A percentile compares a stretch with the other conserved stretches of the same genome.
These are phyloP conservation scores for Pygocentrus nattereri DNA, from an alignment of 2,797 vertebrate genomes.

Conservation along the genomic window DNA sequence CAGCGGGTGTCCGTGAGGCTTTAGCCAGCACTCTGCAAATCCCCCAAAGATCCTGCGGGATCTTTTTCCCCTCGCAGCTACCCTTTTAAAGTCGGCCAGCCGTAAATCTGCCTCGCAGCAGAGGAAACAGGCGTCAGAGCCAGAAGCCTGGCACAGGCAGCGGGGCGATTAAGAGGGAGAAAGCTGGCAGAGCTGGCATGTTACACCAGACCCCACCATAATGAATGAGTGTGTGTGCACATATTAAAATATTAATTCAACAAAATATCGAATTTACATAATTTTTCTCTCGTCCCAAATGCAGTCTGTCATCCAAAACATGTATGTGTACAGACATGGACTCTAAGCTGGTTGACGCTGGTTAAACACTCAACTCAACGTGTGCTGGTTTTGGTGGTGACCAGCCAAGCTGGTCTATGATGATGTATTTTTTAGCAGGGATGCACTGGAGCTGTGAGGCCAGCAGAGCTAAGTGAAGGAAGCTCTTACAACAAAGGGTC, in stretches of 20 bases:
- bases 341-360: too few relatives aligned
- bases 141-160: slow-evolving; percentile 62
- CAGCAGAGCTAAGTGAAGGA: too few relatives aligned
- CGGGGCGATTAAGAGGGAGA: slow-evolving; percentile 67
- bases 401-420: too few relatives aligned
- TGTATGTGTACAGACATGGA: background rate
- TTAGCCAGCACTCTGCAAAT: slow-evolving; percentile 1
- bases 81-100: slow-evolving; percentile 61
- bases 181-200: slow-evolving; percentile 31
- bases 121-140: slow-evolving; percentile 51
- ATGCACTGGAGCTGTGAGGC: too few relatives aligned
- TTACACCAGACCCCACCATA: too few relatives aligned
- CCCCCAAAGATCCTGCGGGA: slow-evolving; percentile 59
- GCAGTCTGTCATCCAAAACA: background rate
- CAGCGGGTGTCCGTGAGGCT: background rate
- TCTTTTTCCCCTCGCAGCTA: slow-evolving; percentile 60
- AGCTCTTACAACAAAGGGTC: too few relatives aligned
- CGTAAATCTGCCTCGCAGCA: slow-evolving; percentile 68
- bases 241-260: background rate
- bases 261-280: background rate
- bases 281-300: background rate
- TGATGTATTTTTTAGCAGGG: too few relatives aligned
- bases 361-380: too few relatives aligned
- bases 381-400: too few relatives aligned
- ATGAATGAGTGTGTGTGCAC: background rate